Evolutionary conservation across 2,888 invertebrate species (phyloP).

Genomic region (Crocallis elinguaria): DNA sequence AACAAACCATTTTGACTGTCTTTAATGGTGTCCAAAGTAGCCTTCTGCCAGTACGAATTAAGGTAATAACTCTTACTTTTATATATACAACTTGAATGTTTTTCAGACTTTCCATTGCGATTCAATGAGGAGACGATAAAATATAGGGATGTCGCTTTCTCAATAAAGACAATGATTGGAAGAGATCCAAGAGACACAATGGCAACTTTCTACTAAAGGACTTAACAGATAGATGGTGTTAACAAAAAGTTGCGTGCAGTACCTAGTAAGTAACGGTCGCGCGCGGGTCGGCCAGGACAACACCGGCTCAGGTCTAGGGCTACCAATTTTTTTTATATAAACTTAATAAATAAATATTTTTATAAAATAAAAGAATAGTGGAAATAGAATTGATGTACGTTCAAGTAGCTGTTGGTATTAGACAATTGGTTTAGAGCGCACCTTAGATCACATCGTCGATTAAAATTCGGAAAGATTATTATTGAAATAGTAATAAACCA

Average conservation of each 20-base stretch:
- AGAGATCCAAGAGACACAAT: conserved; percentile 45
- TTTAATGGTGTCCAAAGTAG: conserved; percentile 38
- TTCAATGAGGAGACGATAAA: conserved; percentile 21
- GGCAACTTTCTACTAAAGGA: conserved; percentile 41
- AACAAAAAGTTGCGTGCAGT: conserved; percentile 42
- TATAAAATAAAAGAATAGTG: no score
- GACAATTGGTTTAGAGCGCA: no score
- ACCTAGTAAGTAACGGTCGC: conserved; percentile 46
- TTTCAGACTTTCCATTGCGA: conserved; percentile 23
- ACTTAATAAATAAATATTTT: no score
- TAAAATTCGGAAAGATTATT: no score
- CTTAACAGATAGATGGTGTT: conserved; percentile 31
- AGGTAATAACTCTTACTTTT: conserved; percentile 51
- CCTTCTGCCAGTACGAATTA: conserved; percentile 47
- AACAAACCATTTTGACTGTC: conserved; percentile 57
- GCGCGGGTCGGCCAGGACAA: conserved; percentile 39
- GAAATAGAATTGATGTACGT: no score
- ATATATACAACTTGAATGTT: conserved; percentile 8
- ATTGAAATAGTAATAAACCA: no score
- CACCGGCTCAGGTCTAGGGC: conserved; percentile 40
- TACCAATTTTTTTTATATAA: neutral
- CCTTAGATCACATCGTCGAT: no score
- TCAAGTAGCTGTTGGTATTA: no score
- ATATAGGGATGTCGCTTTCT: conserved; percentile 36
- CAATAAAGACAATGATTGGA: conserved; percentile 47